Conservation (phyloP, 2,888 invertebrate species). For the Automeris io region DNA sequence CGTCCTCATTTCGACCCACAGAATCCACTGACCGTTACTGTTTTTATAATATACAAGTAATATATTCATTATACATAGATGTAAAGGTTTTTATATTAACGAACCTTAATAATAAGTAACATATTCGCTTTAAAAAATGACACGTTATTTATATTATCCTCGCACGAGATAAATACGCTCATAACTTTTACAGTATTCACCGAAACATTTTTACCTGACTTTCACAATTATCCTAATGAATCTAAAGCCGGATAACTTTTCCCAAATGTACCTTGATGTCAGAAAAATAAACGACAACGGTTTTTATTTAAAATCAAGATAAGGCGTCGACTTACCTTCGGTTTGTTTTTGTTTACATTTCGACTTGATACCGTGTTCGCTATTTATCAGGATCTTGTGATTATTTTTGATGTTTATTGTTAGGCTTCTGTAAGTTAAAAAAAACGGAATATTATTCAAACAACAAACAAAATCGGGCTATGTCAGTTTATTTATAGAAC, state of each 20-base stretch:
- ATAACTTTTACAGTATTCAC: constrained; percentile 10
- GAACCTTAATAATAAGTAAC: background rate
- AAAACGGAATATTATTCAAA: too few species aligned
- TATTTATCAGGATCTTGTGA: constrained; percentile 52
- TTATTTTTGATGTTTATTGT: constrained; percentile 47
- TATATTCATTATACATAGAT: background rate
- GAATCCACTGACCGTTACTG: constrained; percentile 19
- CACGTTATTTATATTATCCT: constrained; percentile 1
- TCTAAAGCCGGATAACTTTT: constrained; percentile 23
- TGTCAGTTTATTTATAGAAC: too few species aligned
- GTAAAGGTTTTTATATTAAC: background rate
- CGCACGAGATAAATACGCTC: background rate
- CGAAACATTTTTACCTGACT: constrained; percentile 17
- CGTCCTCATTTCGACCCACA: constrained; percentile 43
- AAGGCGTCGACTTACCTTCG: constrained; percentile 29
- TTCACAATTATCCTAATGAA: constrained; percentile 33
- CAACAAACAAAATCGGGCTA: too few species aligned
- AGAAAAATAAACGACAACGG: constrained; percentile 27
- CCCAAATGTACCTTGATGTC: constrained; percentile 20
- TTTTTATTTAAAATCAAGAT: constrained; percentile 35
- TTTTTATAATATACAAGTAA: background rate
- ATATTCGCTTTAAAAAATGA: constrained; percentile 14
- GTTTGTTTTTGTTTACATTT: constrained; percentile 41
- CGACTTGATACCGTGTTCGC: constrained; percentile 27
- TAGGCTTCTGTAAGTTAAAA: too few species aligned